These are phyloP conservation scores for Columba janthina DNA, from an alignment of 2,113 vertebrate genomes.

Conservation along the genomic window DNA sequence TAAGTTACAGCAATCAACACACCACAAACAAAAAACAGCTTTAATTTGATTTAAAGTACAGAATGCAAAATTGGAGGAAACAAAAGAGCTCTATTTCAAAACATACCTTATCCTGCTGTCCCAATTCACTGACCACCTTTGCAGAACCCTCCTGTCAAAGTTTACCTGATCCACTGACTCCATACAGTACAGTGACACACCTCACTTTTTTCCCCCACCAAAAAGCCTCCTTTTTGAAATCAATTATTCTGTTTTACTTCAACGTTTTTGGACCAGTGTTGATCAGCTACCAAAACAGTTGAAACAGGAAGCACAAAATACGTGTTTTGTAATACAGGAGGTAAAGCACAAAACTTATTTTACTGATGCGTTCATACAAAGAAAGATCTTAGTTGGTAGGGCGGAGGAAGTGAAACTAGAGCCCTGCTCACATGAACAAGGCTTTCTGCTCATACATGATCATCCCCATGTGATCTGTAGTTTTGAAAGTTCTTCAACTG, in stretches of 20 bases:
- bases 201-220: accelerated
- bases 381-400: neutral
- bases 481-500: neutral
- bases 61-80: neutral
- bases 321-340: neutral
- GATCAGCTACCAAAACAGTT: neutral
- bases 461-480: neutral
- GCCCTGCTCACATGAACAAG: neutral
- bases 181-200: neutral
- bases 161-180: neutral
- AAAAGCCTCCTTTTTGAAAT: neutral
- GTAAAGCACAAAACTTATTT: neutral
- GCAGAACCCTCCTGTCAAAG: neutral
- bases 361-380: neutral
- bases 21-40: neutral
- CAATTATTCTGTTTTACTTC: neutral
- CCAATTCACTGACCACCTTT: neutral
- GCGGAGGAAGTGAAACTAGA: constrained; percentile 1
- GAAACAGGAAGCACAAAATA: neutral
- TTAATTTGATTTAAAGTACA: neutral
- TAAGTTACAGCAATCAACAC: neutral
- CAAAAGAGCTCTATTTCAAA: neutral
- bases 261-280: neutral
- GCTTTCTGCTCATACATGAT: neutral
- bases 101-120: neutral